Evolutionary conservation across 2,888 invertebrate species (phyloP), one percentile per base, ranked within the genome.

Genomic region (Escarpia spicata): DNA sequence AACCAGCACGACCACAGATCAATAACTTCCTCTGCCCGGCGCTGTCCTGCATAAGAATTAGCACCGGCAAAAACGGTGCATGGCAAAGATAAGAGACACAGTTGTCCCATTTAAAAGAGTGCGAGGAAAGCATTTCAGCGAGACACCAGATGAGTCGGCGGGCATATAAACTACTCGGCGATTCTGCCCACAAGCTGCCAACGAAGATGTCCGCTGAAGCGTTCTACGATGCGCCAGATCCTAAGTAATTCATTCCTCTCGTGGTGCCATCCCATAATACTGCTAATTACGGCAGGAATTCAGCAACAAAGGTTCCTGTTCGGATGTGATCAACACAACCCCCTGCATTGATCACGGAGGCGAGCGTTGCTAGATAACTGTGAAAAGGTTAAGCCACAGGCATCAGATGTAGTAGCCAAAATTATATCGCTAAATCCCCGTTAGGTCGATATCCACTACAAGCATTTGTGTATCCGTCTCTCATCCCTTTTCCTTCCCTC

Each of bases 121-220:
- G 75, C 75, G n/a, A n/a, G 75, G 75, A 75, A 75, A 75, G 26
- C 75, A 75, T 75, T 75, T 75, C 75, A 75, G 26, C n/a, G 75
- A 75, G 26, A 75, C 75, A 75, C 75, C 75, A 75, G 75, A 26
- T 26, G 75, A 75, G 2, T 3, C 4, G n/a, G 26, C 26, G 26
- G 75, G 75, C 75, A 26, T 75, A 75, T 26, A 26, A 75, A 75
- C 75, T 26, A 75, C 75, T 15, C 75, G 19, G 75, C n/a, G 26
- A 75, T 75, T 75, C 75, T 15, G 15, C 12, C 52, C 52, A 52
- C 37, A 37, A 52, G 52, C 52, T 52, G 10, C 52, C 12, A 52
- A 9, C 19, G 75, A 26, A 6, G 75, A 6, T 26, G 75, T n/a
- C n/a, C 75, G 26, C 75, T 75, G 75, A 26, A 75, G 75, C 75